Conservation (phyloP, 2,888 invertebrate species). For the Gnatocerus cornutus region DNA sequence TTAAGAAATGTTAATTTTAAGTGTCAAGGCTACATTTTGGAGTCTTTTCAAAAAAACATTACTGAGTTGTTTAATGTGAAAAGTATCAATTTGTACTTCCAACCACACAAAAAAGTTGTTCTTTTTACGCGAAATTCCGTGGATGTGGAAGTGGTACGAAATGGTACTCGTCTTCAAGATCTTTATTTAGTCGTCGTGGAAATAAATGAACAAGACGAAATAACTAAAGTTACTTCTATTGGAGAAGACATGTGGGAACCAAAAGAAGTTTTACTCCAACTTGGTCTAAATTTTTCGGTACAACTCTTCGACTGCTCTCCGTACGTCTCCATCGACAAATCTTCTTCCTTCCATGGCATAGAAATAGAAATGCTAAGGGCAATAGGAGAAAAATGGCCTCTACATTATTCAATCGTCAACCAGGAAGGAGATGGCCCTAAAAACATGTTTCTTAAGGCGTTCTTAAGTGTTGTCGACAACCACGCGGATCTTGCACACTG, state of each 20-base stretch:
- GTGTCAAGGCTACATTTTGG: no score
- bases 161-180: not conserved
- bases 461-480: not conserved
- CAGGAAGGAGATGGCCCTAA: not conserved
- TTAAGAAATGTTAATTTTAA: no score
- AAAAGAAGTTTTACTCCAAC: no score
- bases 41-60: not conserved
- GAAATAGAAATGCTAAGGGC: conserved; percentile 15
- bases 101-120: not conserved
- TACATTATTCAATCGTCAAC: not conserved
- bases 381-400: not conserved
- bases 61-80: not conserved
- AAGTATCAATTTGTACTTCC: not conserved
- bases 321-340: not conserved
- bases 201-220: no score
- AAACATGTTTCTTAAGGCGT: not conserved
- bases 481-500: not conserved
- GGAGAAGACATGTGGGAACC: no score
- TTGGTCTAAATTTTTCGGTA: conserved; percentile 19
- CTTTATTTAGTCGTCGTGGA: not conserved
- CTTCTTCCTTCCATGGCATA: not conserved
- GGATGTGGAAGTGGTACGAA: not conserved
- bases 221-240: no score
- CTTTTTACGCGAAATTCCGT: not conserved
- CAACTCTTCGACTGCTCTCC: conserved; percentile 18